Evolutionary conservation across 2,888 invertebrate species (phyloP), one percentile per base, ranked within the genome.

Genomic region (Caenorhabditis sp.): DNA sequence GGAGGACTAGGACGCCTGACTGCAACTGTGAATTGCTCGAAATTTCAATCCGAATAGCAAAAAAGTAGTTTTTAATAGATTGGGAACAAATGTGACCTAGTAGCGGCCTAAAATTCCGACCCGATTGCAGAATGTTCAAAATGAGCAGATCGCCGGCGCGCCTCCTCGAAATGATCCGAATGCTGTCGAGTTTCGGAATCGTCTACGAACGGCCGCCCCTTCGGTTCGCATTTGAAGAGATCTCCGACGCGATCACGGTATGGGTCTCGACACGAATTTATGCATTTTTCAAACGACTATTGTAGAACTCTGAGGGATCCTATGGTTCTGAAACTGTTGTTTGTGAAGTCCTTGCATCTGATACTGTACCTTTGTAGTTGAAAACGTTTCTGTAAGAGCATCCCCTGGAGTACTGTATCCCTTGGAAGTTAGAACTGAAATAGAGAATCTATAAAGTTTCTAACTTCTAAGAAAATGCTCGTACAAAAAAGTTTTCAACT

Each of bases 141-240:
- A 65, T 70, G 9, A 73, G 48, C 30, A 46, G 71, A 2, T 52
- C 65, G 15, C 70, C 81, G 4, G 71, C 79, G 30, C 61, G 75
- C 9, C 59, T 83, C 1, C 77, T 82, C 17, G 68, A 70, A 5
- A 66, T 83, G 39, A 63, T 82, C 17, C 56, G 78, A 1, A 15
- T 77, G 15, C 39, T 83, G 5, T 78, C 76, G 45, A 66, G 50
- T 13, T 78, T 83, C 26, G 83, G 82, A 43, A 71, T 79, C 50
- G 74, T 80, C 17, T 83, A 82, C 58, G 83, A 83, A 55, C 39
- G 81, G 26, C 83, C 83, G 0, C 78, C 78, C 9, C 37, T 82
- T 2, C 59, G 70, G 24, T 82, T 73, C 41, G 62, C 53, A 17
- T 73, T 79, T 58, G 76, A 80, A 11, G 82, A 82, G 17, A 63